These are phyloP conservation scores for Aleiodes leptofemur DNA, from an alignment of 2,888 invertebrate genomes.

Conservation along the genomic window DNA sequence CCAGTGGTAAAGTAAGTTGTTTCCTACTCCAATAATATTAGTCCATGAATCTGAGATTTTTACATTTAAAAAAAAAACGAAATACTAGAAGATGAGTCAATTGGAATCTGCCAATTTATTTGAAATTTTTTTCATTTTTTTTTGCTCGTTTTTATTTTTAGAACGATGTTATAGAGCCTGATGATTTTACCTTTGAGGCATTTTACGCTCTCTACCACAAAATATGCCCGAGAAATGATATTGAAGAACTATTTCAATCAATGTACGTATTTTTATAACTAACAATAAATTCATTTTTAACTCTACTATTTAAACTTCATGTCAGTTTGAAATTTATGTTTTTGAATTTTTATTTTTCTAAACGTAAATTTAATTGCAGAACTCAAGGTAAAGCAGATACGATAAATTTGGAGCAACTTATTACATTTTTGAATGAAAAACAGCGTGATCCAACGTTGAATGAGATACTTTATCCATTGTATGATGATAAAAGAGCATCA, in stretches of 20 bases:
- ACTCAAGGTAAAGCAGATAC: slow-evolving; percentile 93
- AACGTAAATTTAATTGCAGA: slow-evolving; percentile 75
- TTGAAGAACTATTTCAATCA: slow-evolving; percentile 96
- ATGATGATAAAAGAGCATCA: slow-evolving; percentile 93
- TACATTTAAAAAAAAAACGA: too few species aligned
- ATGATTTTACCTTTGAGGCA: slow-evolving; percentile 98
- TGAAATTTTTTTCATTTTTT: too few species aligned
- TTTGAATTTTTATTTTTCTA: neutral
- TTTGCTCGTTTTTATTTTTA: slow-evolving; percentile 66
- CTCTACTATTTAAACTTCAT: too few species aligned
- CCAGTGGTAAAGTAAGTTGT: slow-evolving; percentile 86
- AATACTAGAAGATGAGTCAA: neutral
- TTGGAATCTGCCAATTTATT: too few species aligned
- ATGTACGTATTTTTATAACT: slow-evolving; percentile 83
- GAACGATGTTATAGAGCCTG: slow-evolving; percentile 96
- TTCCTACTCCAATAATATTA: too few species aligned
- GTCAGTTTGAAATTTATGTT: neutral
- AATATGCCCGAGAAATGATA: slow-evolving; percentile 99
- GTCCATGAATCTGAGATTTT: too few species aligned
- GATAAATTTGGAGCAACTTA: slow-evolving; percentile 90
- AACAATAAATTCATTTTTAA: slow-evolving; percentile 13
- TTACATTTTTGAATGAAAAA: slow-evolving; percentile 96
- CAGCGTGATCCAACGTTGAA: slow-evolving; percentile 98
- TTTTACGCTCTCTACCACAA: slow-evolving; percentile 99
- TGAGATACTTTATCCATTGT: slow-evolving; percentile 98